A percentile compares a stretch with the other conserved stretches of the same genome.
Conservation (phyloP, 2,797 vertebrate species). For the Apodemus agrarius region DNA sequence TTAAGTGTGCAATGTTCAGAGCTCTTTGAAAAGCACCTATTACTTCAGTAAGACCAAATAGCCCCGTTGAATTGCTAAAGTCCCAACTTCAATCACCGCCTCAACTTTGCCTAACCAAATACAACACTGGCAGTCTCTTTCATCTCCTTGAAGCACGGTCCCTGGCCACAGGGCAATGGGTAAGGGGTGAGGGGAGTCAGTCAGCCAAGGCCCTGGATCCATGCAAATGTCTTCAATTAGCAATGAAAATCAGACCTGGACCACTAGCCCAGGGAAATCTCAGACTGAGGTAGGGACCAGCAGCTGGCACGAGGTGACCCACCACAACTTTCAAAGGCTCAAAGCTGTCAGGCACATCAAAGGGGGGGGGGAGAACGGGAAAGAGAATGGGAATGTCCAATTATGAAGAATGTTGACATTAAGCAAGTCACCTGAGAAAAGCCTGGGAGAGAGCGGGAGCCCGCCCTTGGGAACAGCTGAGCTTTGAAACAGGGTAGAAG, state of each 20-base stretch:
- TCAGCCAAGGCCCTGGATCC: background rate
- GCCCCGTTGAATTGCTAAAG: background rate
- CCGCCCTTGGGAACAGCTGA: background rate
- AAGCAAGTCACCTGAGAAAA: background rate
- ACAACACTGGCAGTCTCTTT: background rate
- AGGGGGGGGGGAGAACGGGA: background rate
- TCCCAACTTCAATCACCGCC: background rate
- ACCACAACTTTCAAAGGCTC: background rate
- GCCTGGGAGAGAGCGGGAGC: background rate
- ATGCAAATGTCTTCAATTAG: background rate
- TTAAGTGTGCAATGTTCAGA: background rate
- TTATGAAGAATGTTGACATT: background rate
- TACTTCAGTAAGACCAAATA: background rate
- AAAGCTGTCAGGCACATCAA: background rate
- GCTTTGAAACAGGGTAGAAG: background rate
- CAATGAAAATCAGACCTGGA: background rate
- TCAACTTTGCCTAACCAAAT: background rate
- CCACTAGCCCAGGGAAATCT: background rate
- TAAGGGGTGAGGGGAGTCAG: background rate
- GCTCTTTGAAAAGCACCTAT: slow-evolving; percentile 2
- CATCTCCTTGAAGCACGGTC: background rate
- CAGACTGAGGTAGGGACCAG: background rate
- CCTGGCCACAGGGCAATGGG: background rate
- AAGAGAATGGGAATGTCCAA: background rate
- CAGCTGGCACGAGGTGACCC: background rate